Evolutionary conservation across 2,797 vertebrate species (phyloP).

Genomic region (Galago senegalensis): DNA sequence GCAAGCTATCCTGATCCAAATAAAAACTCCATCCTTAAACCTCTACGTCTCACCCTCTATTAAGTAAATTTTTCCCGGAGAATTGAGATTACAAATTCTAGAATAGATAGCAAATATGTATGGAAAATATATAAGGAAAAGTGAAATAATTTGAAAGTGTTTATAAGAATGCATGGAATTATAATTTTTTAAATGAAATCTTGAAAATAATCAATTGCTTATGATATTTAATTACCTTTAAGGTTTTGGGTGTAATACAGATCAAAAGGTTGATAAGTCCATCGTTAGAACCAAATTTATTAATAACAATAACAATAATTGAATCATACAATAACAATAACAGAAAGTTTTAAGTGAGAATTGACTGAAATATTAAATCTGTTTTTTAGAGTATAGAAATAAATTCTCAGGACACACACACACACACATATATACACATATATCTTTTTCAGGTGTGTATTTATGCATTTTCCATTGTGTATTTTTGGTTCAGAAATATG

Average conservation of each 20-base stretch:
- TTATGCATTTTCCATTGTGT: not conserved
- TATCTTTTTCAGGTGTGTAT: not conserved
- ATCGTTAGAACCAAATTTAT: conserved; percentile 6
- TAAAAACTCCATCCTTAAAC: not conserved
- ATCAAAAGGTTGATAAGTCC: not conserved
- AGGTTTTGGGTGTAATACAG: not conserved
- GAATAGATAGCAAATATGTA: not conserved
- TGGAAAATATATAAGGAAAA: not conserved
- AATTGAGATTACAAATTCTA: not conserved
- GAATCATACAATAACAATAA: not conserved
- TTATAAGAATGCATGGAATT: not conserved
- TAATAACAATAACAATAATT: not conserved
- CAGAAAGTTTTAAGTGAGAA: not conserved
- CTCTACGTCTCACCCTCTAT: not conserved
- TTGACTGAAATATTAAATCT: conserved; percentile 18
- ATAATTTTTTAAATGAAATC: not conserved
- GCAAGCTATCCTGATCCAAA: not conserved
- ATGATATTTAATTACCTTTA: not conserved
- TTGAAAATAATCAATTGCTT: not conserved
- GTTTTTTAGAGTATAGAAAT: not conserved
- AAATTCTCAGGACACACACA: not conserved
- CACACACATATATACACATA: not conserved
- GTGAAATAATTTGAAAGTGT: not conserved
- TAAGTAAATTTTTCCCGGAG: not conserved
- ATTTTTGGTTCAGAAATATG: conserved; percentile 27